phyloP scores from a whole-genome alignment of 2,113 vertebrate species.

The Lepus europaeus region DNA sequence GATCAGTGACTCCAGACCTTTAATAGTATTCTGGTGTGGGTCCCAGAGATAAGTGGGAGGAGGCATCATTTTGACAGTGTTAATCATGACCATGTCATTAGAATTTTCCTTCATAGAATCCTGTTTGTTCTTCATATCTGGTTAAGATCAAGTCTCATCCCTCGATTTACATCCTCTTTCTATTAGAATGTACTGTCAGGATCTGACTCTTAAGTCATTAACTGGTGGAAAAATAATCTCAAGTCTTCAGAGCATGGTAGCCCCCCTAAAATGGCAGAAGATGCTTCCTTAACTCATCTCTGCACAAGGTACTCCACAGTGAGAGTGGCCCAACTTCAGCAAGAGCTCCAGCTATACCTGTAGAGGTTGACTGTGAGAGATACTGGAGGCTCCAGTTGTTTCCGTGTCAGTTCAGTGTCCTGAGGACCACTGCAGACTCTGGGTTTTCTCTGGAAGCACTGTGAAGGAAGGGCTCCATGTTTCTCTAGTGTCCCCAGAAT shows the following conservation, averaged over 20 bases:
- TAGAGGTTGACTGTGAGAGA: not conserved
- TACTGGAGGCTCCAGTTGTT: not conserved
- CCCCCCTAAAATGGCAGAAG: not conserved
- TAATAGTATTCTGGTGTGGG: not conserved
- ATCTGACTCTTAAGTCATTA: not conserved
- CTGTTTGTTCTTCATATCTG: constrained; percentile 9
- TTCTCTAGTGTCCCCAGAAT: not conserved
- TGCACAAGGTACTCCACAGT: not conserved
- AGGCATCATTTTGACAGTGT: not conserved
- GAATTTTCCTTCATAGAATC: not conserved
- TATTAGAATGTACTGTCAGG: not conserved
- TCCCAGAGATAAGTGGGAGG: not conserved
- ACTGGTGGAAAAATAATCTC: constrained; percentile 10
- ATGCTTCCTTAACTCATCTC: not conserved
- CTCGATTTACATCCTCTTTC: not conserved
- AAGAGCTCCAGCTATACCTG: not conserved
- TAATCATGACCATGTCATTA: not conserved
- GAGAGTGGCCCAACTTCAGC: not conserved
- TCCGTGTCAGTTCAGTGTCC: not conserved
- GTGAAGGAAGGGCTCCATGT: not conserved
- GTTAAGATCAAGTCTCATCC: constrained; percentile 35
- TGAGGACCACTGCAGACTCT: not conserved
- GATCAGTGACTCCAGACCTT: not conserved
- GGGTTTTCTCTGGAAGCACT: not conserved
- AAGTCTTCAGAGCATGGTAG: constrained; percentile 1